phyloP scores from a whole-genome alignment of 2,113 vertebrate genomes.

The Gallinago jamesoni region DNA sequence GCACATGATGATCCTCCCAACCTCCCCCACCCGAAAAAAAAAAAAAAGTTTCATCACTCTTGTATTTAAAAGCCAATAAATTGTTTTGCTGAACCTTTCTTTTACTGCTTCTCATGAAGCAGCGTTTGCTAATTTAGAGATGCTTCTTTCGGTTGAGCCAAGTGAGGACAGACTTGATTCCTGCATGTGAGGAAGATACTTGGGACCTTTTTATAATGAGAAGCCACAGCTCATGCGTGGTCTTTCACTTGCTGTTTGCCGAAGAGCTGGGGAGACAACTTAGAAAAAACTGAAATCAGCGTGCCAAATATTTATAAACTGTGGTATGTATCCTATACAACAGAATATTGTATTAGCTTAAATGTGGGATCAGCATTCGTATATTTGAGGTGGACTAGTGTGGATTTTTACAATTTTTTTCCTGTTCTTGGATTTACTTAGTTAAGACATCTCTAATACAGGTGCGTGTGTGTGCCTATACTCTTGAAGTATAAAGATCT shows the following conservation, averaged over 20 bases:
- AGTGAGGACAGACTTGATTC: background rate
- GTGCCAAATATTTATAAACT: background rate
- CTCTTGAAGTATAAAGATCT: background rate
- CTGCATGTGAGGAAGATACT: background rate
- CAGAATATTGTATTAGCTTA: background rate
- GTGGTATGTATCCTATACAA: background rate
- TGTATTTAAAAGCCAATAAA: background rate
- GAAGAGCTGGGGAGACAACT: background rate
- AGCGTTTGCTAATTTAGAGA: background rate
- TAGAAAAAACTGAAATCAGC: background rate
- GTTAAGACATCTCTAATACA: background rate
- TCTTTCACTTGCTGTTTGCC: background rate
- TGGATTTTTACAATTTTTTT: background rate
- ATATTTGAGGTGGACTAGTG: background rate
- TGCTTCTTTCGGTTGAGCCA: background rate
- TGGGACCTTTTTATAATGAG: background rate
- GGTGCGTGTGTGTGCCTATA: background rate
- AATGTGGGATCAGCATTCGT: background rate
- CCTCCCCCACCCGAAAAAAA: too few relatives aligned
- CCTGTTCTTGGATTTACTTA: background rate
- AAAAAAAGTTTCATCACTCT: background rate
- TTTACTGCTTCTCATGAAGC: background rate
- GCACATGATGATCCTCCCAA: accelerated
- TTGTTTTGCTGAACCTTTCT: background rate
- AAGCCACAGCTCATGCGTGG: background rate